Evolutionary conservation across 2,797 vertebrate species (phyloP).

Genomic region (Chiloscyllium punctatum): DNA sequence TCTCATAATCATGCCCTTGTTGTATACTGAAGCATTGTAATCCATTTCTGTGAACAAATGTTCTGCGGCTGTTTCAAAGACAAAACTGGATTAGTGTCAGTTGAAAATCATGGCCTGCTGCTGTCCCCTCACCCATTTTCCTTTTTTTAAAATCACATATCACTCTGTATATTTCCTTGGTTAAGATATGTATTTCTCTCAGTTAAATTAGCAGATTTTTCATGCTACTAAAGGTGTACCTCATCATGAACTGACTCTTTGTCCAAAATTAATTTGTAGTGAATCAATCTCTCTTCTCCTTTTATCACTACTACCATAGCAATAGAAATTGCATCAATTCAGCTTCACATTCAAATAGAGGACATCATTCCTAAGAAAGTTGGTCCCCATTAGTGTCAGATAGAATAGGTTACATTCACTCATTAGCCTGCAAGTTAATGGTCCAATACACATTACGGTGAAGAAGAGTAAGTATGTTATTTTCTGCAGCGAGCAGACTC

Average conservation of each 20-base stretch:
- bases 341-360: not conserved
- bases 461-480: not conserved
- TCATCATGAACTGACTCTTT: not conserved
- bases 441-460: not conserved
- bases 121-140: not conserved
- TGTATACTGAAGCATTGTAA: no score
- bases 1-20: no score
- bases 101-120: not conserved
- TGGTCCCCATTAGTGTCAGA: conserved; percentile 3
- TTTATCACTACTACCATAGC: not conserved
- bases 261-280: not conserved
- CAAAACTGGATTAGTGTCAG: not conserved
- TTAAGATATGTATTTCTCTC: not conserved
- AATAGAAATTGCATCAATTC: conserved; percentile 11
- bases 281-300: not conserved
- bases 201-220: not conserved
- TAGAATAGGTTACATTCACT: not conserved
- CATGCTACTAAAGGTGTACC: not conserved
- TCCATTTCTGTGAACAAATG: no score
- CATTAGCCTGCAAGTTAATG: not conserved
- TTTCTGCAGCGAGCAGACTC: not conserved
- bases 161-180: not conserved
- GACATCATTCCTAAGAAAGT: not conserved
- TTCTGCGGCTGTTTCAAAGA: not conserved
- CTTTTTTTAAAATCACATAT: not conserved